A percentile compares a stretch with the other conserved stretches of the same genome.
These are phyloP conservation scores for Megalurothrips usitatus DNA, from an alignment of 2,888 invertebrate species.

Conservation along the genomic window DNA sequence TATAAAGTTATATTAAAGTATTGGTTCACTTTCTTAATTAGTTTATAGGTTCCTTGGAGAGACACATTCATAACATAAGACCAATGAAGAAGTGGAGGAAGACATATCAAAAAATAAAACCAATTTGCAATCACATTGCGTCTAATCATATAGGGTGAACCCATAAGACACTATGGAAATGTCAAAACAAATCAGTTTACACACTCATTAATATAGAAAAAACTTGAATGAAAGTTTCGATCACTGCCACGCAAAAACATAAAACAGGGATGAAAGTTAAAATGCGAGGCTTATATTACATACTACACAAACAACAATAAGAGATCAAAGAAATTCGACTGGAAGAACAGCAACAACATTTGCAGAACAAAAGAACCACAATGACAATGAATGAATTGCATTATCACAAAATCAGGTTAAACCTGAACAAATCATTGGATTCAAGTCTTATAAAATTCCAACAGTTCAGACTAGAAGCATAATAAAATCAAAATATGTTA, in stretches of 20 bases:
- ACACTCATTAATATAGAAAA: no score
- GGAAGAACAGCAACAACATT: neutral
- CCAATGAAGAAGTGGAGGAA: no score
- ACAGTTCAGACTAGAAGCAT: neutral
- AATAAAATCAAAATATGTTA: no score
- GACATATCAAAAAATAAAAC: no score
- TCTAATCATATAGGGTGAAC: no score
- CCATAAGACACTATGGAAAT: no score
- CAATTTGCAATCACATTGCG: no score
- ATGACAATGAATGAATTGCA: neutral
- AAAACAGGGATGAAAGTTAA: neutral
- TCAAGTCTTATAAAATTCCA: neutral
- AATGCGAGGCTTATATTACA: neutral
- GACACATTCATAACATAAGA: no score
- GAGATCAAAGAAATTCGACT: neutral
- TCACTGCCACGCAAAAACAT: neutral
- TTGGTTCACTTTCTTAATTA: no score
- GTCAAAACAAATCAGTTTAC: no score
- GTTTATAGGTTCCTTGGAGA: no score
- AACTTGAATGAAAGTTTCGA: no score
- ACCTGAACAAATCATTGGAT: neutral
- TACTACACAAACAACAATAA: neutral
- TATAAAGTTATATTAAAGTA: neutral
- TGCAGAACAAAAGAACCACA: neutral
- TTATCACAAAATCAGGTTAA: conserved; percentile 1